Conservation (phyloP, 1,140 invertebrate genomes). For the Neoseiulus cucumeris region DNA sequence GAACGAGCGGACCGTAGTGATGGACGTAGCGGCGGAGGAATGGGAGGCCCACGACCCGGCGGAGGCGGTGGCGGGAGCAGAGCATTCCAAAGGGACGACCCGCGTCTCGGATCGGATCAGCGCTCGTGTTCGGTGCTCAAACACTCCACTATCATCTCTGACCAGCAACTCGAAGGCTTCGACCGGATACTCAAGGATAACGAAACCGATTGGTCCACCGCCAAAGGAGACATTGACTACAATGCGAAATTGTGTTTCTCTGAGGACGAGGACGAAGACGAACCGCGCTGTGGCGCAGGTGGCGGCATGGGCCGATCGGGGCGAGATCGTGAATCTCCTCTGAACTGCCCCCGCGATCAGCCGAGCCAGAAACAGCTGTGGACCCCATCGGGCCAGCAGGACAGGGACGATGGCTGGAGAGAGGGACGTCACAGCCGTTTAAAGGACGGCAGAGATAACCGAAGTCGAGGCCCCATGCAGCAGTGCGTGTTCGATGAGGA, state of each 20-base stretch:
- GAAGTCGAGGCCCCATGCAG: neutral
- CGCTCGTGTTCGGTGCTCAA: slow-evolving; percentile 1
- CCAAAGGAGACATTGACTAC: slow-evolving; percentile 9
- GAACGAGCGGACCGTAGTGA: neutral
- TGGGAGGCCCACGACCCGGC: neutral
- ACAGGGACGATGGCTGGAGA: slow-evolving; percentile 1
- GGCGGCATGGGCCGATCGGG: neutral
- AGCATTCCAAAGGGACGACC: neutral
- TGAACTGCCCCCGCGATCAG: neutral
- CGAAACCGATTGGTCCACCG: slow-evolving; percentile 2
- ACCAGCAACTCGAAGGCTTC: slow-evolving; percentile 11
- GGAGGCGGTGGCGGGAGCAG: neutral
- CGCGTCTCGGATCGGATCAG: neutral
- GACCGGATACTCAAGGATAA: neutral
- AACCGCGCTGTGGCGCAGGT: neutral
- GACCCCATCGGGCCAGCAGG: slow-evolving; percentile 6
- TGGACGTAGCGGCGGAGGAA: neutral
- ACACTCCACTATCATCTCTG: slow-evolving; percentile 5
- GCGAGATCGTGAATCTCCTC: neutral
- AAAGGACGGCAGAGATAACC: slow-evolving; percentile 1
- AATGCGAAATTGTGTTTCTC: slow-evolving; percentile 8
- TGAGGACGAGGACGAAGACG: neutral
- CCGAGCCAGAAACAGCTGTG: slow-evolving; percentile 11
- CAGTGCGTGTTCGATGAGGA: slow-evolving; percentile 6
- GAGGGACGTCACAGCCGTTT: slow-evolving; percentile 8